These are phyloP conservation scores for Epicauta chinensis DNA, from an alignment of 1,140 invertebrate genomes.

Conservation along the genomic window DNA sequence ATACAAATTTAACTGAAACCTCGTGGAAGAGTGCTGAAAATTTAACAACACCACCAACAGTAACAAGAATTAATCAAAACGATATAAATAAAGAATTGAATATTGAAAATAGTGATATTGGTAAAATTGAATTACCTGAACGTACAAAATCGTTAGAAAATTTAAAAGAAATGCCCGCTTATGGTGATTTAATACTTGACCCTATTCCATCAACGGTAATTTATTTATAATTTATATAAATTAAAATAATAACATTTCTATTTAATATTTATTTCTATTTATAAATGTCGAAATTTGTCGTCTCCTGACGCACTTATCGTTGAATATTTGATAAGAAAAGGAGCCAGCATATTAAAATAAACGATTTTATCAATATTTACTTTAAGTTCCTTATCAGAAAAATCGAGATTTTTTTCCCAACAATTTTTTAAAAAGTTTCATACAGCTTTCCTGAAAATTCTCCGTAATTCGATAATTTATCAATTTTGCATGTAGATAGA, in stretches of 20 bases:
- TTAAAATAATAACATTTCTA: no score
- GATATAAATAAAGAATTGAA: conserved; percentile 6
- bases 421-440: neutral
- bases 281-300: no score
- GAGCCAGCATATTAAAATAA: no score
- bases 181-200: conserved; percentile 47
- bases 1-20: conserved; percentile 32
- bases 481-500: no score
- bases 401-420: no score
- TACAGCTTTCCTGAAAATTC: no score
- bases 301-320: no score
- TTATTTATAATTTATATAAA: neutral
- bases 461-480: no score
- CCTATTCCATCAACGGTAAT: conserved; percentile 38
- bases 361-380: no score
- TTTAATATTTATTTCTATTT: no score
- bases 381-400: no score
- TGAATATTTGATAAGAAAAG: no score
- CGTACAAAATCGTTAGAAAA: conserved; percentile 35
- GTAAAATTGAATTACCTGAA: conserved; percentile 13
- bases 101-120: neutral
- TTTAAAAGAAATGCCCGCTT: conserved; percentile 44
- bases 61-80: neutral
- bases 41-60: conserved; percentile 3
- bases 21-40: conserved; percentile 33